Conservation (phyloP, 2,113 vertebrate species). For the Vombatus ursinus region DNA sequence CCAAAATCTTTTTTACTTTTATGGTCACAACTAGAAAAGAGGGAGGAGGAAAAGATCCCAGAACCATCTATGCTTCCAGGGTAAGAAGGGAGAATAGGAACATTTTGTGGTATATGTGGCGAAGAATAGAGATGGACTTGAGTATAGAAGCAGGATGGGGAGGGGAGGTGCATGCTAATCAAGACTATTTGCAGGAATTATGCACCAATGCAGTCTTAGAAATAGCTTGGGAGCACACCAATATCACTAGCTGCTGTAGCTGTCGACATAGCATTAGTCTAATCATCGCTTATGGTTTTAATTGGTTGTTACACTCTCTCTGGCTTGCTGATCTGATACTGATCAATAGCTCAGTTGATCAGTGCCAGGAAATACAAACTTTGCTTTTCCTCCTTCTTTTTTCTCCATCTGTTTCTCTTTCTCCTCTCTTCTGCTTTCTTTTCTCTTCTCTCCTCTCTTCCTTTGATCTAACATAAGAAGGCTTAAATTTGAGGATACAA, state of each 20-base stretch:
- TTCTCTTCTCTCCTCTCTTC: neutral
- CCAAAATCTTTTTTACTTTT: too few species aligned
- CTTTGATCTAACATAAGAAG: neutral
- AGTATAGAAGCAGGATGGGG: too few species aligned
- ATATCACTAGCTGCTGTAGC: neutral
- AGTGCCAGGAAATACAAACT: neutral
- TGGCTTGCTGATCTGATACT: neutral
- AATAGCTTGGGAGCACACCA: neutral
- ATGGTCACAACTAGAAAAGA: too few species aligned
- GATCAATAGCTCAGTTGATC: neutral
- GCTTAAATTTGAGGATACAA: neutral
- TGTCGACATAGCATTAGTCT: neutral
- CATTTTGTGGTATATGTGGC: too few species aligned
- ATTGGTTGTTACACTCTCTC: neutral
- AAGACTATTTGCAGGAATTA: too few species aligned
- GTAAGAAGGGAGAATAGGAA: too few species aligned
- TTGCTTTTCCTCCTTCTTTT: neutral
- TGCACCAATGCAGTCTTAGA: too few species aligned
- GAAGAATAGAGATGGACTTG: too few species aligned
- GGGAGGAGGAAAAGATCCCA: too few species aligned
- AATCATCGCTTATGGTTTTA: neutral
- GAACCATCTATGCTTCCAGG: too few species aligned
- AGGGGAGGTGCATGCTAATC: too few species aligned
- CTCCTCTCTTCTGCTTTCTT: neutral
- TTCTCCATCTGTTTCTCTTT: neutral